Base-by-base conservation (phyloP, 2,113 vertebrate species). In the Lepus americanus region DNA sequence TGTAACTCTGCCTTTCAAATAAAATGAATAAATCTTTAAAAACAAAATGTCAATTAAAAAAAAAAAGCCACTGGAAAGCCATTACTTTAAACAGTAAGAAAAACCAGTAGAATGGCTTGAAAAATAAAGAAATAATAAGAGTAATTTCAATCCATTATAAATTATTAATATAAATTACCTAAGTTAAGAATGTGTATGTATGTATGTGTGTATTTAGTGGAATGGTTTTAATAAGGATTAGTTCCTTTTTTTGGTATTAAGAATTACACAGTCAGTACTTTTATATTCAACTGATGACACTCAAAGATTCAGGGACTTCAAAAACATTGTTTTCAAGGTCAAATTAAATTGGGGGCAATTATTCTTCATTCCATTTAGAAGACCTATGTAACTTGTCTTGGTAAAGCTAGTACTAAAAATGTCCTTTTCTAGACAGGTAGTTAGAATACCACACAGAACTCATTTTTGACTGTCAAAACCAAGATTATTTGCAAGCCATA, bases 381-480 rank as follows among this genome's bases (percentile, higher is more conserved):
- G 94, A 97, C 95, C 96, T 97, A 95, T 90, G 92, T 96, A 97
- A n/a, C 97, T 97, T 97, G 80, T 96, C 97, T 97, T 98, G 96
- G 97, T 97, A 96, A 96, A 96, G 82, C 0, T 79, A 86, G 95
- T 97, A 94, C 96, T 92, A 97, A 98, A 98, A 98, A 97, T 97
- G 87, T 88, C 97, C 92, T 93, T 96, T 97, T 98, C 95, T 72
- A 96, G 97, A 93, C 96, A 98, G 96, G 97, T 98, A 97, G 97
- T 97, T 98, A 97, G 95, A 97, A 94, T 97, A 97, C 81, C 95
- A 95, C 97, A 96, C 94, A 98, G 96, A 98, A 95, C 96, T 98
- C 91, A 98, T 98, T 98, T 98, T 97, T 98, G 96, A 98, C 96
- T 98, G 95, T 98, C 98, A 97, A 94, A 97, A 98, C 69, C 94